Conservation (phyloP, 2,797 vertebrate genomes). For the Babyrousa celebensis region DNA sequence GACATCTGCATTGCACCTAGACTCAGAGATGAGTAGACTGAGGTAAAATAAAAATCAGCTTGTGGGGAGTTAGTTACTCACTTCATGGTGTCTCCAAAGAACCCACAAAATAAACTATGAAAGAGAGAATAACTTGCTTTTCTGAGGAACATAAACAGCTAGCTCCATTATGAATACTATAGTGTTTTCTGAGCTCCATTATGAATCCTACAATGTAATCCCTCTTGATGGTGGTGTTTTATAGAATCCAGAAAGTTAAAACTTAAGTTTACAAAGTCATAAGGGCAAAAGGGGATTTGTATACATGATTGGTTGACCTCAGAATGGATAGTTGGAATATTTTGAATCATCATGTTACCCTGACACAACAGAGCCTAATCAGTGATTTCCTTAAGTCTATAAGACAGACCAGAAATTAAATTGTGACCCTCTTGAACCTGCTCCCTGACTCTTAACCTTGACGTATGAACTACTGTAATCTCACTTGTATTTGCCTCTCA, state of each 20-base stretch:
- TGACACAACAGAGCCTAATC: fast-evolving
- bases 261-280: neutral
- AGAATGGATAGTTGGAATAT: neutral
- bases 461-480: neutral
- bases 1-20: neutral
- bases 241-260: neutral
- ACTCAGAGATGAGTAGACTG: neutral
- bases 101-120: neutral
- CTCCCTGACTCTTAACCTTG: neutral
- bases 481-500: neutral
- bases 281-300: neutral
- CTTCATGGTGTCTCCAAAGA: neutral
- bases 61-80: neutral
- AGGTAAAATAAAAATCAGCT: neutral
- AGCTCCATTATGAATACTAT: neutral
- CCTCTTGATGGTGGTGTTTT: neutral
- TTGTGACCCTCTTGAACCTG: neutral
- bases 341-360: neutral
- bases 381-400: neutral
- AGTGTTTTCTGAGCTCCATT: neutral
- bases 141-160: neutral
- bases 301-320: neutral
- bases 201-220: neutral
- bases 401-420: neutral
- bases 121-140: neutral